Percentiles rank a stretch among this genome's conserved stretches.
phyloP scores from a whole-genome alignment of 2,113 vertebrate species.

The Brienomyrus brachyistius region DNA sequence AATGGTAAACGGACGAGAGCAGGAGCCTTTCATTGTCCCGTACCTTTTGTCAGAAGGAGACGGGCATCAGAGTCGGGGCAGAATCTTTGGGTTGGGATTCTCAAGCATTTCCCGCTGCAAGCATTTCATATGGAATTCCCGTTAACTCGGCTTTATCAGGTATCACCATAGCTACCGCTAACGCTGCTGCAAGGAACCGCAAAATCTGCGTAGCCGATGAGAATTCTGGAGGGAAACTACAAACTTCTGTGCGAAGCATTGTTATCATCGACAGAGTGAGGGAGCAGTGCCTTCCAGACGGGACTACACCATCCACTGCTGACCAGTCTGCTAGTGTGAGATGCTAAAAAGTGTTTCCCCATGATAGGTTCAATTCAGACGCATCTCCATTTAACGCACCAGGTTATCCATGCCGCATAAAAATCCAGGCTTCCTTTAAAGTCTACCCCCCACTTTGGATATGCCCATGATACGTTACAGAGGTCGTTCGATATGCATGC shows the following conservation, averaged over 20 bases:
- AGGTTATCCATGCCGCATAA: background rate
- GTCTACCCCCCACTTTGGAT: background rate
- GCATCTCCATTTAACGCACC: background rate
- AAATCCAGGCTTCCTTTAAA: background rate
- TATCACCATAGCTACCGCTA: background rate
- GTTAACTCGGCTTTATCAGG: background rate
- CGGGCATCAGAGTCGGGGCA: background rate
- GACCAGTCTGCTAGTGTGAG: background rate
- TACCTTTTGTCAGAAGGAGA: constrained; percentile 14
- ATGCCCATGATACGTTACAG: background rate
- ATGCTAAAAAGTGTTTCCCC: background rate
- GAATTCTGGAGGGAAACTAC: background rate
- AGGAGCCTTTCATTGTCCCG: constrained; percentile 19
- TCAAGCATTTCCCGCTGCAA: background rate
- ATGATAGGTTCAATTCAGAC: background rate
- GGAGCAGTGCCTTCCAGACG: background rate
- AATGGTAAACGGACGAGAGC: constrained; percentile 32
- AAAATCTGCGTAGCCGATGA: background rate
- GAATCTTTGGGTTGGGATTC: background rate
- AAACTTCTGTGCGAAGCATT: background rate
- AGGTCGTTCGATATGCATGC: background rate
- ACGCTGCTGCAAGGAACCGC: background rate
- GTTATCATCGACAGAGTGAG: background rate
- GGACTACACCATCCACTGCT: background rate
- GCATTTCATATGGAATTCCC: background rate